Percentiles rank a stretch among this genome's conserved stretches.
These are phyloP conservation scores for Paralvinella palmiformis DNA, from an alignment of 1,140 invertebrate species.

Conservation along the genomic window DNA sequence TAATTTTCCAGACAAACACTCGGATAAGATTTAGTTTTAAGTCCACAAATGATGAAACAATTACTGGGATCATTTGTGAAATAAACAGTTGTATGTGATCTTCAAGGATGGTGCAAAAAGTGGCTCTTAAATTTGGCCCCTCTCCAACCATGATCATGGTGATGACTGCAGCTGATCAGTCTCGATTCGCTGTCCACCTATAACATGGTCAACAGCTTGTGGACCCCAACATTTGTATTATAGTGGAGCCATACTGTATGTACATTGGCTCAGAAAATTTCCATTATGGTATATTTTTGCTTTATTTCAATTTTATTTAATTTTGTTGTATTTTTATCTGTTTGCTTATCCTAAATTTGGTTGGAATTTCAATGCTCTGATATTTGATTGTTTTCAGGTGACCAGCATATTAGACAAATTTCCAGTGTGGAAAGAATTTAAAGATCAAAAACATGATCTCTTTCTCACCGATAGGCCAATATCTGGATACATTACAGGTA, in stretches of 20 bases:
- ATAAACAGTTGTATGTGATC: no score
- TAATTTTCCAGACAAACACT: no score
- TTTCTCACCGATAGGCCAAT: conserved; percentile 66
- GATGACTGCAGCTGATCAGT: no score
- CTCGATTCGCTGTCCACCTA: no score
- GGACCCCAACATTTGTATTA: not conserved
- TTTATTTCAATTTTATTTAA: no score
- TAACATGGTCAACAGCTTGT: no score
- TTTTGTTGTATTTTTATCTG: not conserved
- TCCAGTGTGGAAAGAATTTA: conserved; percentile 89
- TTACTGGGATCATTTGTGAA: no score
- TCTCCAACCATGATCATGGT: no score
- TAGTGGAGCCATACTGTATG: not conserved
- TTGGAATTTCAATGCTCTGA: not conserved
- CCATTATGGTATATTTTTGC: not conserved
- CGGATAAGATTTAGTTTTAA: no score
- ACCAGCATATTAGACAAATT: conserved; percentile 75
- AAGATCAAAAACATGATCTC: conserved; percentile 94
- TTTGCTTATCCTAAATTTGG: not conserved
- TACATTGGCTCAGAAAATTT: not conserved
- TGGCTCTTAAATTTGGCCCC: no score
- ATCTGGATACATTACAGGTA: conserved; percentile 55
- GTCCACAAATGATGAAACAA: no score
- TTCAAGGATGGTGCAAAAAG: no score
- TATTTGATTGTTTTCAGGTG: conserved; percentile 52